phyloP scores from a whole-genome alignment of 2,888 invertebrate genomes.

The Calliphora vomitoria region DNA sequence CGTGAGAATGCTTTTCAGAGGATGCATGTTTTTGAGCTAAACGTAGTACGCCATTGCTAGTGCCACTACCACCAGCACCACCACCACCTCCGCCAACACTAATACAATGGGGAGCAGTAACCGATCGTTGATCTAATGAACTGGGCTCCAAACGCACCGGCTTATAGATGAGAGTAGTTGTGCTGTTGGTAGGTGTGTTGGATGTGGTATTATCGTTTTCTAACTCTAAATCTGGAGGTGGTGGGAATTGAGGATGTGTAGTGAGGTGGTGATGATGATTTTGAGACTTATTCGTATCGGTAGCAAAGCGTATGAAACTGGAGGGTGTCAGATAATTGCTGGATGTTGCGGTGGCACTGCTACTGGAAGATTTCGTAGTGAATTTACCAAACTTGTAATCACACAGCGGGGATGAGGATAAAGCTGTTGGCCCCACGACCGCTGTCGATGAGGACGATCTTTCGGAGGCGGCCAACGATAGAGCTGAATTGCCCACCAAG shows the following conservation, averaged over 20 bases:
- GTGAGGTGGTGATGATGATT: constrained; percentile 69
- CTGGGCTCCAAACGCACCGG: constrained; percentile 81
- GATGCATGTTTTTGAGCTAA: constrained; percentile 77
- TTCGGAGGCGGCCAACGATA: constrained; percentile 70
- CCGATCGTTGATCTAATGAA: constrained; percentile 75
- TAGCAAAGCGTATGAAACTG: constrained; percentile 81
- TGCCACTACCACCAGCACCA: not conserved
- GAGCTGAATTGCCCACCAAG: constrained; percentile 73
- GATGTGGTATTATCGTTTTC: constrained; percentile 69
- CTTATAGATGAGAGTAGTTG: constrained; percentile 71
- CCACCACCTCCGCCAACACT: not conserved
- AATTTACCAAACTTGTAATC: constrained; percentile 82
- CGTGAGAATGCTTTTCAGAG: constrained; percentile 74
- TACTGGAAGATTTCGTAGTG: constrained; percentile 63
- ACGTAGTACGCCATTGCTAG: constrained; percentile 64
- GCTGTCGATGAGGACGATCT: constrained; percentile 50
- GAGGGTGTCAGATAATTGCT: constrained; percentile 78
- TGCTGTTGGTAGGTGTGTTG: constrained; percentile 38
- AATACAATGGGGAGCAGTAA: constrained; percentile 35
- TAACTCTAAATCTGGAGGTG: constrained; percentile 77
- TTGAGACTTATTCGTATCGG: constrained; percentile 72
- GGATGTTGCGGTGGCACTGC: constrained; percentile 50
- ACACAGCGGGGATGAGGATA: constrained; percentile 78
- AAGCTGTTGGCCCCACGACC: constrained; percentile 41
- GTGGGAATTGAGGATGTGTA: constrained; percentile 81